A percentile compares a stretch with the other conserved stretches of the same genome.
Conservation (phyloP, 2,888 invertebrate species). For the Micropterix aruncella region DNA sequence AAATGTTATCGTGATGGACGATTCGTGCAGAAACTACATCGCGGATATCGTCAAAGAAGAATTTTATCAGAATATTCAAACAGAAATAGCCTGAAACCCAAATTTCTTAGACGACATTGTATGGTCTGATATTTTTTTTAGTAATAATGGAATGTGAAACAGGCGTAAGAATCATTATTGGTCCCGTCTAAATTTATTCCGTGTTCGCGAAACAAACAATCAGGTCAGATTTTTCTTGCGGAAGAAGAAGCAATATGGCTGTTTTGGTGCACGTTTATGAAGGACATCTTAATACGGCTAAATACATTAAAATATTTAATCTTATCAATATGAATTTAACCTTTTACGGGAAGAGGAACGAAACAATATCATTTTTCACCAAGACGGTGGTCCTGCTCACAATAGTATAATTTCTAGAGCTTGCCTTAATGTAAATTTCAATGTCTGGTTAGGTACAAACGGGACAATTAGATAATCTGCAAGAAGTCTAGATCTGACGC, state of each 20-base stretch:
- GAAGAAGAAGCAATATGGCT: conserved; percentile 5
- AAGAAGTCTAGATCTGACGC: conserved; percentile 2
- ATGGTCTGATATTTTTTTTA: conserved; percentile 7
- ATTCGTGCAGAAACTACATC: conserved; percentile 7
- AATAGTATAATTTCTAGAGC: conserved; percentile 6
- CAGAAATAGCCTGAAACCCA: conserved; percentile 7
- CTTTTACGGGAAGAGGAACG: conserved; percentile 8
- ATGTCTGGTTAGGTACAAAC: conserved; percentile 5
- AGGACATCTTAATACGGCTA: conserved; percentile 6
- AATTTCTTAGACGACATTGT: conserved; percentile 6
- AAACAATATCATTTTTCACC: conserved; percentile 4
- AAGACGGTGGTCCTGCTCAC: conserved; percentile 1
- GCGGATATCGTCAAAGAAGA: conserved; percentile 6
- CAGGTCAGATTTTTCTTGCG: conserved; percentile 7
- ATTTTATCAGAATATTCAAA: conserved; percentile 7
- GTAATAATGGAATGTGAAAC: conserved; percentile 6
- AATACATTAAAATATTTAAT: conserved; percentile 7
- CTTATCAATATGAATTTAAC: conserved; percentile 7
- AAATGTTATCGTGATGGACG: conserved; percentile 8
- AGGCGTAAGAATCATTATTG: conserved; percentile 5
- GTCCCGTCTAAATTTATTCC: conserved; percentile 5
- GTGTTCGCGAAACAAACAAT: conserved; percentile 7
- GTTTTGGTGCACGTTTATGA: conserved; percentile 7
- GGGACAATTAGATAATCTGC: conserved; percentile 6
- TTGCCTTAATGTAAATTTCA: conserved; percentile 6